Evolutionary conservation across 2,888 invertebrate genomes (phyloP).

Genomic region (Amphipoea lucens): DNA sequence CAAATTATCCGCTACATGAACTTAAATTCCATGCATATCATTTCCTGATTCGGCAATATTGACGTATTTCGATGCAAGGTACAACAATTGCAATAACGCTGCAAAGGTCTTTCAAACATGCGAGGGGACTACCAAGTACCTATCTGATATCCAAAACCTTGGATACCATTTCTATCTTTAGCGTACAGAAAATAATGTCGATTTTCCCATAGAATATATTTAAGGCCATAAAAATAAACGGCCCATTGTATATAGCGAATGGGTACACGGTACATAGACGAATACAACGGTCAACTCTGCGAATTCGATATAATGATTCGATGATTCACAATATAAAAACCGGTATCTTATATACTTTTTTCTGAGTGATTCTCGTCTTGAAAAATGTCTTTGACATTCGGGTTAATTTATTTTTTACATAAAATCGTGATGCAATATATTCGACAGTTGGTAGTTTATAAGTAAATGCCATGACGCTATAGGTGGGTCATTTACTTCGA

Average conservation of each 20-base stretch:
- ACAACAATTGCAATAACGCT: constrained; percentile 57
- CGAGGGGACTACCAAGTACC: constrained; percentile 57
- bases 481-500: constrained; percentile 31
- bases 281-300: constrained; percentile 64
- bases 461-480: constrained; percentile 21
- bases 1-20: constrained; percentile 26
- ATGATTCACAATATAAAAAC: constrained; percentile 68
- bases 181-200: constrained; percentile 19
- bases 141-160: constrained; percentile 36
- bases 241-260: constrained; percentile 59
- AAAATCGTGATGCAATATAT: constrained; percentile 52
- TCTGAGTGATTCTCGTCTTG: constrained; percentile 47
- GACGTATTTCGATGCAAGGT: constrained; percentile 51
- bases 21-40: constrained; percentile 29
- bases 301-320: constrained; percentile 56
- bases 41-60: constrained; percentile 55
- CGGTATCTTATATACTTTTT: constrained; percentile 44
- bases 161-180: constrained; percentile 47
- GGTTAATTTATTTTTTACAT: constrained; percentile 51
- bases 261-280: constrained; percentile 40
- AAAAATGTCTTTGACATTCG: constrained; percentile 59
- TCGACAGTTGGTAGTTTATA: constrained; percentile 14
- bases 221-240: constrained; percentile 59
- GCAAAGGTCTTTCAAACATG: constrained; percentile 56
- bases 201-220: constrained; percentile 28